Base-by-base conservation (phyloP, 2,888 invertebrate species). In the Melipona bicolor region DNA sequence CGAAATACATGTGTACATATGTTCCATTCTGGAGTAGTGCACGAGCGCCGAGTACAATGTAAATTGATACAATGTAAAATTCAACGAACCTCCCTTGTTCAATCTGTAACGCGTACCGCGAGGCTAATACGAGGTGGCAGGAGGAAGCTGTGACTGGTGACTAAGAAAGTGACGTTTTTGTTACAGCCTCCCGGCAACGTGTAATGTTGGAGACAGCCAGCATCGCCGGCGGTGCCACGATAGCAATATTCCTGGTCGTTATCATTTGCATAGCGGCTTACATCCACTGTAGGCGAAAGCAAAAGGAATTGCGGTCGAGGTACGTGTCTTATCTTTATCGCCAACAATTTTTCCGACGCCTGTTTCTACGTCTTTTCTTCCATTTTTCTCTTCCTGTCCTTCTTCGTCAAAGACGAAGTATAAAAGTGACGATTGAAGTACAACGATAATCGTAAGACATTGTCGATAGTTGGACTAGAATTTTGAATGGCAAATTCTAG, bases 161-260 rank as follows among this genome's bases (percentile, higher is more conserved):
- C 6, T 79, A 70, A 80, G 49, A 76, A 73, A 62, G 61, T 32
- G 67, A 79, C 67, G n/a, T 81, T 79, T 54, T 50, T 52, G 76
- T 94, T 95, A 70, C 95, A 96, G 96, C 97, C 95, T 96, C 97
- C 94, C 96, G 97, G 95, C 97, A 97, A 94, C 97, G 97, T 95
- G 97, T 97, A 94, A 97, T 97, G 97, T 96, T 98, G 95, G 97
- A 98, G 96, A 97, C 97, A 93, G 98, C 98, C 93, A 97, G 97
- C 94, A 97, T 98, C 95, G 98, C 98, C 91, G 97, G 97, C 94
- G 97, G 97, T 94, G 97, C 97, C 92, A 97, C 97, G 91, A 94
- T 94, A 93, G 94, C 94, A 92, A 94, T 94, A 92, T 94, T 94
- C 90, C 93, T 94, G 89, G 94, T 94, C 91, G 94, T 94, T 91